Evolutionary conservation across 2,888 invertebrate species (phyloP), one percentile per base, ranked within the genome.

Genomic region (Chironomus riparius): DNA sequence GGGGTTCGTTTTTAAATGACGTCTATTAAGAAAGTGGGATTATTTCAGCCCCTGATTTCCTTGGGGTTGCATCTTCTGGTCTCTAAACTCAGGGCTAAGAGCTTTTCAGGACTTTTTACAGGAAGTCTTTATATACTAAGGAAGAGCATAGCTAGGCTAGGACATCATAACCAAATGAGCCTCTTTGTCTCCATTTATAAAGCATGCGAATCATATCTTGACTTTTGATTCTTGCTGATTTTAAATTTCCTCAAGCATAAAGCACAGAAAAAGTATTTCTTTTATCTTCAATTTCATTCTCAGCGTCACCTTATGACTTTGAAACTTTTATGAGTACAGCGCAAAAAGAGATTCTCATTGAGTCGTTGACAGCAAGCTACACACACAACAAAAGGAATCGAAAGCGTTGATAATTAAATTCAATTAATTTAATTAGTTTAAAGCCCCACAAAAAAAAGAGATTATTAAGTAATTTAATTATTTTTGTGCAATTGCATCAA

Each of bases 161-260:
- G n/a, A n/a, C n/a, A n/a, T n/a, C n/a, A n/a, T n/a, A n/a, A n/a
- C n/a, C n/a, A n/a, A n/a, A n/a, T n/a, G n/a, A n/a, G n/a, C n/a
- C n/a, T 15, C 18, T 18, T 56, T 56, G 7, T 56, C 56, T 56
- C 15, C 56, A 4, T 15, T 56, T 56, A 56, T 18, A 18, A 2
- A 18, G 56, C 56, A 18, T 50, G n/a, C 56, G n/a, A 18, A 15
- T 56, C 18, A 15, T 56, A 56, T 56, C 56, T 7, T 56, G 56
- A 56, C n/a, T 56, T 56, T 18, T 56, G 56, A 56, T 56, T 15
- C 56, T 56, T 56, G 18, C 56, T 56, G 56, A 56, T 38, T 28
- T 68, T 47, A 68, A 68, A 68, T 38, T 68, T 68, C 68, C 68
- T 68, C 68, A 15, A 68, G 68, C 68, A 68, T 68, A 28, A 68